Percentiles rank a stretch among this genome's conserved stretches.
Evolutionary conservation across 2,888 invertebrate species (phyloP).

Genomic region (Saturnia japonica): DNA sequence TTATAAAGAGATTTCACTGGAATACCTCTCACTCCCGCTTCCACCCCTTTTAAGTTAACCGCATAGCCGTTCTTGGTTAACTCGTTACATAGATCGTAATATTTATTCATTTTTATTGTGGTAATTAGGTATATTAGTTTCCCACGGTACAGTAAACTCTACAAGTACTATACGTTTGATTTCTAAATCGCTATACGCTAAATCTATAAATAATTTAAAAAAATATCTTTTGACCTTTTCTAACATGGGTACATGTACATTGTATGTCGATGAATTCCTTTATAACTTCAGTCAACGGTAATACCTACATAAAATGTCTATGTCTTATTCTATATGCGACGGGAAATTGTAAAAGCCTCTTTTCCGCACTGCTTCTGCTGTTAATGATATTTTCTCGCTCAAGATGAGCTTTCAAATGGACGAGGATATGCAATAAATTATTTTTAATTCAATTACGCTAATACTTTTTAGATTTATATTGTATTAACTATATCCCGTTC

Average conservation of each 20-base stretch:
- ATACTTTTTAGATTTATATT: neutral
- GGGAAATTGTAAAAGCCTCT: conserved; percentile 36
- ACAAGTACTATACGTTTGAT: no score
- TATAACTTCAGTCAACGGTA: conserved; percentile 3
- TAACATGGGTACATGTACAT: neutral
- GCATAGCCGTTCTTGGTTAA: no score
- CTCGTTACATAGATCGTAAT: no score
- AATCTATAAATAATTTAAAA: neutral
- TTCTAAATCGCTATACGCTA: no score
- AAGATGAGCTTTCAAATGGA: conserved; percentile 36
- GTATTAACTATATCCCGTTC: no score
- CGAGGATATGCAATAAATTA: conserved; percentile 24
- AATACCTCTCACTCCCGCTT: no score
- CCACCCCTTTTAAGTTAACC: no score
- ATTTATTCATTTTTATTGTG: no score
- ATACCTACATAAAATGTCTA: neutral
- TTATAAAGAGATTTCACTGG: no score
- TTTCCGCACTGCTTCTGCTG: conserved; percentile 35
- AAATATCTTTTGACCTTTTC: neutral
- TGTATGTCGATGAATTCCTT: neutral
- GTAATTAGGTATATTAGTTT: no score
- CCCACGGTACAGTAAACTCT: no score
- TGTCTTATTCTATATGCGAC: conserved; percentile 18
- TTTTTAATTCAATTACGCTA: neutral
- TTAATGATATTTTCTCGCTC: conserved; percentile 44